Conservation (phyloP, 2,113 vertebrate genomes). For the Muntiacus reevesi region DNA sequence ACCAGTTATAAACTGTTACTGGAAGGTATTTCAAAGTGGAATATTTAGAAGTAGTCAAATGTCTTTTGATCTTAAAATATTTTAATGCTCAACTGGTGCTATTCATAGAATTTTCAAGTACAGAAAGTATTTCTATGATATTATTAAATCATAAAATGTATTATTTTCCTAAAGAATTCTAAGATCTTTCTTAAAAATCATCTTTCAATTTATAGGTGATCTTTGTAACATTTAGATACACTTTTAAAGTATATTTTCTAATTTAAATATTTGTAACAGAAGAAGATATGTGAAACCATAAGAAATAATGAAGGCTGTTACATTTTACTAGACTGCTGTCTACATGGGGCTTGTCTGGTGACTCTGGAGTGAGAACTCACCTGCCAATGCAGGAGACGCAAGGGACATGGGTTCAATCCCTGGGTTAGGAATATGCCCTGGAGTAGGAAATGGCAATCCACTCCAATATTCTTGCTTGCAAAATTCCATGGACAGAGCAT, state of each 20-base stretch:
- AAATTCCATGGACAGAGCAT: neutral
- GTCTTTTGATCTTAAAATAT: neutral
- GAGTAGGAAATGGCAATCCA: neutral
- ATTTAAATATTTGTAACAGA: neutral
- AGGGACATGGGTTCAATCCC: neutral
- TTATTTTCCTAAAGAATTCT: neutral
- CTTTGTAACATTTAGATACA: neutral
- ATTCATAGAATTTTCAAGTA: neutral
- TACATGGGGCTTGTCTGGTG: neutral
- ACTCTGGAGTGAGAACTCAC: neutral
- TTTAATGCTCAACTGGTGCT: neutral
- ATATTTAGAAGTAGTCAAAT: neutral
- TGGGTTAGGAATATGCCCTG: neutral
- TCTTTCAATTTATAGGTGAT: neutral
- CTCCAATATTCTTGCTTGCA: neutral
- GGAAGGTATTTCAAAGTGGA: neutral
- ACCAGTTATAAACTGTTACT: neutral
- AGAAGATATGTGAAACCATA: neutral
- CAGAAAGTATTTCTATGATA: neutral
- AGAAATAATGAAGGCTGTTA: neutral
- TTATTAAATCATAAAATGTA: neutral
- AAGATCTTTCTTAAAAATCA: neutral
- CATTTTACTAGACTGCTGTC: neutral
- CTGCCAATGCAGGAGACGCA: neutral
- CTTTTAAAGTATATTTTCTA: neutral